Evolutionary conservation across 2,113 vertebrate species (phyloP), one percentile per base, ranked within the genome.

Genomic region (Equus quagga): DNA sequence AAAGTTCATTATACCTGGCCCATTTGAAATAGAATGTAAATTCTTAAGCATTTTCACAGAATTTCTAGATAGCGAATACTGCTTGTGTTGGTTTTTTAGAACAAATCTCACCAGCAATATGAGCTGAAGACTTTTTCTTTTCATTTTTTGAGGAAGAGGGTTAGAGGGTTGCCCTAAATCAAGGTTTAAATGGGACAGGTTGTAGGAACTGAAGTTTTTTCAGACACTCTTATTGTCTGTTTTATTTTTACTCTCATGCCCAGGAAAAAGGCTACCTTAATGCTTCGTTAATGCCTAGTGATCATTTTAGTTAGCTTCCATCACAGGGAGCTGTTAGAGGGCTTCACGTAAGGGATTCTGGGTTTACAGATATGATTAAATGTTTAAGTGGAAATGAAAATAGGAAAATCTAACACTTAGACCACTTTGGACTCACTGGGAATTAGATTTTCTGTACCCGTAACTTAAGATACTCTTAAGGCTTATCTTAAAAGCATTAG

Each of bases 381-480:
- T 79, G 18, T 95, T 89, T 95, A 79, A 90, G 18, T 93, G 36
- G 67, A 89, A 70, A 33, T 92, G 64, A 87, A 94, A 93, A 88
- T 49, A 54, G 94, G 75, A 56, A 94, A 56, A 79, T 65, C 21
- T 89, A 91, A 58, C 26, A 62, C 56, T 95, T 8, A 18, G 56
- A 60, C n/a, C 15, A 64, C 14, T 56, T 84, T 87, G 70, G 26
- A 64, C 60, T 89, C 12, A 65, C 13, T 72, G 44, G 49, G 56
- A 78, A 78, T 85, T 92, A 18, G 8, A 54, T 96, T 93, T 96
- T 89, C 46, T 83, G 4, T 81, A 64, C 46, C 60, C 84, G 24
- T 86, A 92, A 58, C 67, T 82, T 82, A 81, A 81, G 8, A 73
- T 80, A 64, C 14, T 82, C 41, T 82, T 81, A 78, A 64, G 72